Evolutionary conservation across 2,797 vertebrate species (phyloP), one percentile per base, ranked within the genome.

Genomic region (Spinibarbus caldwelli): DNA sequence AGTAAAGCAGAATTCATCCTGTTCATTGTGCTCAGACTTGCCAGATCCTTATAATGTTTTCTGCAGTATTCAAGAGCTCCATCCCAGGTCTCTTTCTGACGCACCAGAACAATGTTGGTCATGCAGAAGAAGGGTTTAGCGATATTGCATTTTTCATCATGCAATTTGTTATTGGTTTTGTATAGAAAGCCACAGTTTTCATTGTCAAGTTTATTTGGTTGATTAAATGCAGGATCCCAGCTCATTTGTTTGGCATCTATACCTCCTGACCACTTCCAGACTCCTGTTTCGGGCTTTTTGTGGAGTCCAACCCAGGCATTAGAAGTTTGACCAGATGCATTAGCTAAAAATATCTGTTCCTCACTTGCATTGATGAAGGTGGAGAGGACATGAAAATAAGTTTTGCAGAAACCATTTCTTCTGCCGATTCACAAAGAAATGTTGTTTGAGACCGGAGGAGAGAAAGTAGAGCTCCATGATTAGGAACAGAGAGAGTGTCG

Each of bases 51-150:
- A 31, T 87, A 31, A 14, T 87, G n/a, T 1, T 29, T 4, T 67
- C 83, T 79, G 71, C 87, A 88, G 76, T 87, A 80, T 36, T 80
- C 75, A 26, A 85, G 62, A 70, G 85, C 87, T 23, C 57, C 45
- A 29, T 83, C 49, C 87, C 87, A 87, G 14, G 76, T 83, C 62
- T 45, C 6, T 1, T 3, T 31, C 21, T 64, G 11, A 29, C 0
- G 21, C 41, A 80, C 59, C 10, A 86, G 57, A 15, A 49, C 12
- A 43, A 84, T 19, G 6, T 45, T 8, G 0, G 2, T 14, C 87
- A 85, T 80, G 21, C 87, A 88, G 80, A 85, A 85, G 49, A 88
- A 86, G 1, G 38, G 38, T 38, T 38, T 38, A 38, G 0, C 0
- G 2, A 1, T 3, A 34, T 6, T 0, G 3, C 83, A 87, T 1